phyloP scores from a whole-genome alignment of 2,113 vertebrate species.

The Colistium nudipinnis region DNA sequence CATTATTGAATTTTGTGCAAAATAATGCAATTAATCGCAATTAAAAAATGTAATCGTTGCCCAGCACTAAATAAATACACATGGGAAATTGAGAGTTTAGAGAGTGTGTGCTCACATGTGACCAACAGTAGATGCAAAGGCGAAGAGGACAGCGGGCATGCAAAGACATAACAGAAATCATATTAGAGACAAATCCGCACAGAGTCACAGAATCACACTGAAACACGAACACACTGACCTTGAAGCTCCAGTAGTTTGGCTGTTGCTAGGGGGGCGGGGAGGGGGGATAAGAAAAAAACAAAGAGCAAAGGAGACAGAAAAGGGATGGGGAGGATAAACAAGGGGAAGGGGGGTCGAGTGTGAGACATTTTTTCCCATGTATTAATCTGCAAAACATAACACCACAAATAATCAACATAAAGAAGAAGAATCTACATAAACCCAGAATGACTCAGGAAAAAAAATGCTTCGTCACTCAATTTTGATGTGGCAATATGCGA shows the following conservation, averaged over 20 bases:
- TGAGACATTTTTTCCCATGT: constrained; percentile 62
- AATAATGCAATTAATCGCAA: too few species aligned
- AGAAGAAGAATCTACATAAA: neutral
- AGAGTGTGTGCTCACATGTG: constrained; percentile 32
- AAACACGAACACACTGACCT: constrained; percentile 89
- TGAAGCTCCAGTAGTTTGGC: constrained; percentile 99
- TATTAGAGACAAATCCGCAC: constrained; percentile 60
- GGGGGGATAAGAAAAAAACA: constrained; percentile 16
- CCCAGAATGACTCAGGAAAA: neutral
- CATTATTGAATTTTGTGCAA: too few species aligned
- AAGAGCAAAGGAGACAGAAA: constrained; percentile 61
- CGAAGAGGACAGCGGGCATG: constrained; percentile 46
- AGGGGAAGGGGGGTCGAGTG: constrained; percentile 7
- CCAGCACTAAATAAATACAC: too few species aligned
- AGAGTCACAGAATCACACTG: constrained; percentile 54
- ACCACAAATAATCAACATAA: neutral
- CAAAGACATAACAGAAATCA: constrained; percentile 52
- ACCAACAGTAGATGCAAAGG: constrained; percentile 7
- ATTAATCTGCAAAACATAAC: constrained; percentile 31
- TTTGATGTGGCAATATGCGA: constrained; percentile 65
- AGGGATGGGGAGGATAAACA: constrained; percentile 31
- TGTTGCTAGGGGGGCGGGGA: constrained; percentile 78
- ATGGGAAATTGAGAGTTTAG: too few species aligned
- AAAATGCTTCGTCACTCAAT: neutral
- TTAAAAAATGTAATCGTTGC: too few species aligned